Evolutionary conservation across 2,888 invertebrate genomes (phyloP).

Genomic region (Stenolophus ochropezus): DNA sequence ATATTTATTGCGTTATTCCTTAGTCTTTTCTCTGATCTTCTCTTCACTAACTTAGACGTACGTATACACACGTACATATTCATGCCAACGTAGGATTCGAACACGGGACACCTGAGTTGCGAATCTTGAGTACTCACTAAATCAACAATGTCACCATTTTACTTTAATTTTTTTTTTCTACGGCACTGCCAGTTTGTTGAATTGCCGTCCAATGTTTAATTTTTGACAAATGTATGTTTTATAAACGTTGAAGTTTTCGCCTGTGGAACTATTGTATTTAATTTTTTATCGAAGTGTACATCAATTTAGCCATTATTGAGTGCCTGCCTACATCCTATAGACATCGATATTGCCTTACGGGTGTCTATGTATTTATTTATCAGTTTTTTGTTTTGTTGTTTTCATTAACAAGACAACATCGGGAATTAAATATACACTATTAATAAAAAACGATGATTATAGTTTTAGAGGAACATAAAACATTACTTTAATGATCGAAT

Average conservation of each 20-base stretch:
- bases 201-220: background rate
- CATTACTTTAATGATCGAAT: background rate
- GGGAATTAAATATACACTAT: slow-evolving; percentile 8
- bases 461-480: background rate
- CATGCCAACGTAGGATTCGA: too few species aligned
- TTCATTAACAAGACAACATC: slow-evolving; percentile 31
- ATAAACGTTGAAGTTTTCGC: slow-evolving; percentile 24
- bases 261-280: slow-evolving; percentile 14
- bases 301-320: slow-evolving; percentile 15
- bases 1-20: too few species aligned
- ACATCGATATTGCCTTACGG: background rate
- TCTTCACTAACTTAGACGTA: too few species aligned
- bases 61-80: too few species aligned
- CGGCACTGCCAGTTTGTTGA: background rate
- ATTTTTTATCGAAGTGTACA: slow-evolving; percentile 26
- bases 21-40: too few species aligned
- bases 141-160: too few species aligned
- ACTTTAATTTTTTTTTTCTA: too few species aligned
- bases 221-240: slow-evolving; percentile 31
- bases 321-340: slow-evolving; percentile 10
- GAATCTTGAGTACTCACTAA: too few species aligned
- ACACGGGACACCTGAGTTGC: too few species aligned
- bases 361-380: slow-evolving; percentile 21
- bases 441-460: slow-evolving; percentile 12
- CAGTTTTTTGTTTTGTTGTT: slow-evolving; percentile 21